Evolutionary conservation across 2,797 vertebrate species (phyloP), one percentile per base, ranked within the genome.

Genomic region (Karalla daura): DNA sequence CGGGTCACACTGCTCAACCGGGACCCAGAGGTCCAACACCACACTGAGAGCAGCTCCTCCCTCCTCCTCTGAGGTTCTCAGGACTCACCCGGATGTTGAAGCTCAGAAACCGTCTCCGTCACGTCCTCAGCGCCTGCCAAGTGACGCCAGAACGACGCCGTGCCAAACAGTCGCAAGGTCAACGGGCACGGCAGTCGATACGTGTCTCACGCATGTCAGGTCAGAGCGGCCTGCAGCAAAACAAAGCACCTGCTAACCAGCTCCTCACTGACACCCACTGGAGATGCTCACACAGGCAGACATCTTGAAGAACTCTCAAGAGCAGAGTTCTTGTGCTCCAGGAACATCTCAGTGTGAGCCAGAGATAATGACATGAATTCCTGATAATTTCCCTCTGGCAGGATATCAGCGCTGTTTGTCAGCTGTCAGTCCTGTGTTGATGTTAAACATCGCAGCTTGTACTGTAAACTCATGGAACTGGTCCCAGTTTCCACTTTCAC

Each of bases 151-250:
- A 33, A 15, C 20, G 45, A 32, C 18, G 5, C 7, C 18, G 12
- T 3, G 25, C 13, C 53, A 63, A 68, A 53, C 3, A 17, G 33
- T 27, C 3, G 3, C 0, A 1, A 25, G 68, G 70, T 73, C 51
- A 24, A 7, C 39, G 21, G 0, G 51, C 21, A 46, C 33, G 52
- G 9, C 24, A 46, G 47, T 62, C 69, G 51, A 17, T n/a, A 54
- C 15, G 25, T n/a, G 50, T 30, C 17, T 33, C 33, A 15, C 21
- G 13, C 35, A 53, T 55, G 73, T 75, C 67, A 47, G 73, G 80
- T 84, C 74, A 45, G 15, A 44, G 63, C 18, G 70, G 30, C 70
- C 67, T 35, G 0, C 0, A 23, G 41, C 21, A 44, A 21, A 70
- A 47, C 28, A 55, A 70, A 41, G 3, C 46, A 50, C 30, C 25